Base-by-base conservation (phyloP, 1,140 invertebrate genomes). In the Andricus grossulariae region DNA sequence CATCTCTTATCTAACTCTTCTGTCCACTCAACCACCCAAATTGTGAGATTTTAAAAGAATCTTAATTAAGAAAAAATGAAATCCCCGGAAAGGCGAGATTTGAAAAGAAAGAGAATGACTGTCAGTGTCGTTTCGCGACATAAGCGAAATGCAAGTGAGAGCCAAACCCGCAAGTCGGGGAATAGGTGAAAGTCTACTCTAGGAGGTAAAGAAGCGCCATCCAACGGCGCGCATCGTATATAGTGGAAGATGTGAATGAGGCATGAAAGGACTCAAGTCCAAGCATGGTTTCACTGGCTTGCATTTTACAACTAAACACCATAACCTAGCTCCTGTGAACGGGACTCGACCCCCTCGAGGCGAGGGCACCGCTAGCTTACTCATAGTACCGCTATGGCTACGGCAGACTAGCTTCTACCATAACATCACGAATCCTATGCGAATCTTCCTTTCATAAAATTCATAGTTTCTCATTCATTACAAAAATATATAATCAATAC, bases 161-260 rank as follows among this genome's bases (percentile, higher is more conserved):
- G 83, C 81, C 74, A 32, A 45, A 45, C 39, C 7, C 21, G 73
- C 71, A 54, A 74, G 75, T 78, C 72, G 78, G 76, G 80, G 84
- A 86, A 81, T 84, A 86, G 85, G 88, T 87, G 88, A 88, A 89
- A 89, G 88, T 88, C 86, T 80, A 80, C 57, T 66, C 60, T 70
- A 78, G 82, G 72, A 74, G 75, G 74, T 74, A 77, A 77, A 80
- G 79, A 83, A 25, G 72, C 70, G 75, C 50, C 73, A 51, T 66
- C 60, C 19, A 52, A 50, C 54, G 19, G 76, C 60, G 60, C 66
- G 71, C 74, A 49, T 25, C 32, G 71, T 72, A 75, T 25, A 83
- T 76, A 79, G 77, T 77, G 74, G 80, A 32, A 82, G 79, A 78
- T 81, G 78, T 82, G 78, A 79, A 57, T 74, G 54, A 49, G 55